A percentile compares a stretch with the other conserved stretches of the same genome.
These are phyloP conservation scores for Huso huso DNA, from an alignment of 2,797 vertebrate species.

Conservation along the genomic window DNA sequence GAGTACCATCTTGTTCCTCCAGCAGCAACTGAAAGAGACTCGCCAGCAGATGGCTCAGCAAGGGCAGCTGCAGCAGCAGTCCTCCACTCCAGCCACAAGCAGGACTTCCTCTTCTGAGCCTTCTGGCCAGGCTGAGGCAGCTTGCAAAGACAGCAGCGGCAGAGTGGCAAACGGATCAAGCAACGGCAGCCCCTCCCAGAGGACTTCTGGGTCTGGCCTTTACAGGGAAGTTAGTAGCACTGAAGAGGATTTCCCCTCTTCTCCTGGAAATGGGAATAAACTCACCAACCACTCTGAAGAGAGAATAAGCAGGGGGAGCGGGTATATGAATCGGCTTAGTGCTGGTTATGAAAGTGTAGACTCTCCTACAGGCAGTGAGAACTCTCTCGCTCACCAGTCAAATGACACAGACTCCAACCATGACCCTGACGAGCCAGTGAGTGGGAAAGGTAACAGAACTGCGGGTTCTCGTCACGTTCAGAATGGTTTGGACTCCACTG, in stretches of 20 bases:
- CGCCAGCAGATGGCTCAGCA: slow-evolving; percentile 58
- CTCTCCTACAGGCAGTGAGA: slow-evolving; percentile 97
- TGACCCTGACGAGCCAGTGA: slow-evolving; percentile 87
- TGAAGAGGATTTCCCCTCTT: slow-evolving; percentile 87
- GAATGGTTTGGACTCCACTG: slow-evolving; percentile 91
- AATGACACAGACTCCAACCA: slow-evolving; percentile 98
- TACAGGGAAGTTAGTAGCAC: slow-evolving; percentile 88
- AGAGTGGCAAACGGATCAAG: slow-evolving; percentile 91
- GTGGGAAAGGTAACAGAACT: slow-evolving; percentile 95
- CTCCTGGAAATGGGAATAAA: slow-evolving; percentile 86
- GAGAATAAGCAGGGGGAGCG: slow-evolving; percentile 71
- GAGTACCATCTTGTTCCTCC: slow-evolving; percentile 89
- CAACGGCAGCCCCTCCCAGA: slow-evolving; percentile 84
- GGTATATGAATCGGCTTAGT: slow-evolving; percentile 87
- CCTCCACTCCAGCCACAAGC: slow-evolving; percentile 57
- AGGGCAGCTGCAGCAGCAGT: slow-evolving; percentile 63
- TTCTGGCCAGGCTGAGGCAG: slow-evolving; percentile 54
- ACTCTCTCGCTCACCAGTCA: slow-evolving; percentile 95
- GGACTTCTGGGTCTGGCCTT: slow-evolving; percentile 78
- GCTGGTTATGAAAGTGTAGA: slow-evolving; percentile 98
- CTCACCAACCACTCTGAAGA: slow-evolving; percentile 93
- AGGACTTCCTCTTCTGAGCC: slow-evolving; percentile 59
- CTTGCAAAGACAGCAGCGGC: slow-evolving; percentile 78
- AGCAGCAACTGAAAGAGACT: slow-evolving; percentile 71
- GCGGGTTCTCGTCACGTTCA: slow-evolving; percentile 85